Base-by-base conservation (phyloP, 2,113 vertebrate genomes). In the Actenoides hombroni region DNA sequence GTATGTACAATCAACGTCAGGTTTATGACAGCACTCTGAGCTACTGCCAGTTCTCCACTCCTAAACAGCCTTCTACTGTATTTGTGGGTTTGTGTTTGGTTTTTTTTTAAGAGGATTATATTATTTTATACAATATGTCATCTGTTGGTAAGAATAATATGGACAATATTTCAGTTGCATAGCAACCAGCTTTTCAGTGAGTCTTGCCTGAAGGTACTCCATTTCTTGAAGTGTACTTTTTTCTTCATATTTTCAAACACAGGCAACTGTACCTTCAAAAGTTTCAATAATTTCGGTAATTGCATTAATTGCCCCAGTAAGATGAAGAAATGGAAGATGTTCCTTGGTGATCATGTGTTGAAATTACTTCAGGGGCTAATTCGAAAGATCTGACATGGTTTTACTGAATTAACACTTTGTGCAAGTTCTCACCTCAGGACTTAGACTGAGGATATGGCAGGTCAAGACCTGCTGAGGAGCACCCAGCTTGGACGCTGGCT, bases 161-260 rank as follows among this genome's bases (percentile, higher is more conserved):
- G 80, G 67, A 92, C 93, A 95, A 83, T 92, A 42, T 75, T 97
- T 48, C 81, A 96, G 98, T 98, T 98, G 97, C 98, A 94, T 97
- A 98, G 97, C 98, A 98, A 98, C 98, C 67, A 96, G 90, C 73
- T 93, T 97, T 96, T 95, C 95, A 91, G 86, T 95, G 94, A 53
- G 89, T 97, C 83, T 96, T 96, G 95, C 96, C 94, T 96, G 96
- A 96, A 97, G 96, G 73, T 84, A 95, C 83, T 94, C 82, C 67
- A 82, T 87, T 95, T 79, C 70, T 97, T 94, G 83, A 89, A 88
- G 80, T 79, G 33, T 86, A 91, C 42, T 97, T 86, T 61, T 83
- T 95, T 78, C 96, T 95, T 94, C 91, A 69, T 95, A 85, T 95
- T 97, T 94, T 95, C 80, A 94, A 96, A 86, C 83, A 91, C 77